Evolutionary conservation across 2,113 vertebrate species (phyloP), one percentile per base, ranked within the genome.

Genomic region (Hippopotamus amphibius): DNA sequence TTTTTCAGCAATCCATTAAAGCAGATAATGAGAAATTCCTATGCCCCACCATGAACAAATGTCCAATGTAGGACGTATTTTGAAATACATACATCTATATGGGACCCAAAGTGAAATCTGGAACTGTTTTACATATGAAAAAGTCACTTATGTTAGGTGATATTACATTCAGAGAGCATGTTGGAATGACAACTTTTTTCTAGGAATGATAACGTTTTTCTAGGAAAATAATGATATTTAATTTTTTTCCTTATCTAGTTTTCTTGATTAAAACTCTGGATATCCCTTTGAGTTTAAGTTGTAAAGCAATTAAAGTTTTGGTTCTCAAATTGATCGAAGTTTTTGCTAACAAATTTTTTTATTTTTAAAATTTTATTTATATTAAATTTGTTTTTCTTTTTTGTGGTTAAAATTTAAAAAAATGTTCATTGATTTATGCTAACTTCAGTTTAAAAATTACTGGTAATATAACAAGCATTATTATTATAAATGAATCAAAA

Each of bases 371-470:
- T 30, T 74, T 48, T 74, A 74, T 66, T 81, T 74, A 74, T 28
- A 74, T 26, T 72, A 46, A 74, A 2, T 74, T 46, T 71, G 24
- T 26, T 74, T 41, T 74, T 74, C 71, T 13, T 46, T 46, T 74
- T 74, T 48, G 37, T 74, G 14, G 24, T 48, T 74, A 72, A 74
- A 0, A 2, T 26, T 43, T 37, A 37, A 37, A 37, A 37, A 37
- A 37, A 37, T 37, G 37, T 72, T 72, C 26, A 0, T 74, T 46
- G 12, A 74, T 80, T 81, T 91, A 69, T 74, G 28, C 15, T 71
- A 48, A 83, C 33, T 72, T 91, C n/a, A 92, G 63, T 72, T 95
- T 71, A 28, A 92, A 86, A 81, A 66, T 87, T 81, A 28, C 65
- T 46, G 24, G 50, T 88, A n/a, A 74, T n/a, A 74, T 21, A 89